Base-by-base conservation (phyloP, 2,797 vertebrate genomes). In the Rachycentron canadum region DNA sequence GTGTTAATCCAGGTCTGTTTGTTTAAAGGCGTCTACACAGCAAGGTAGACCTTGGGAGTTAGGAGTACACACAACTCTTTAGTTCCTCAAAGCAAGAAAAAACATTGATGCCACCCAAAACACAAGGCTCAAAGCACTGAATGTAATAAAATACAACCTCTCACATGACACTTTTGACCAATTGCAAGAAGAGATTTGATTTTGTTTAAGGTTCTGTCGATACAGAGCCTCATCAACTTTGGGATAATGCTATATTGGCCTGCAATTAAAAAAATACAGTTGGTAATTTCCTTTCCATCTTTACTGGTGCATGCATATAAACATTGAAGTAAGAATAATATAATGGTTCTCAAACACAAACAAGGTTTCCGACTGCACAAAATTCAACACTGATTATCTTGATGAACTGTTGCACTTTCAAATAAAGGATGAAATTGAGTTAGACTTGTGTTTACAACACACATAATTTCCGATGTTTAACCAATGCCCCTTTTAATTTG, bases 1-100 rank as follows among this genome's bases (percentile, higher is more conserved):
- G 38, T 79, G 50, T 83, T 64, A 85, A 79, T 76, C 67, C 60
- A 45, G 58, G 32, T 57, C 41, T 76, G 38, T 75, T 69, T 70
- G 66, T 74, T 68, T 57, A 66, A 85, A 67, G 49, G 53, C 0
- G 4, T 76, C 40, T 49, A 61, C 70, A 85, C 34, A 66, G 69
- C 43, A 76, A 56, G 41, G 41, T 61, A 66, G 52, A 52, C 16
- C 49, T 23, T 1, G 2, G 62, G 30, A 64, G 47, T 38, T 63
- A 23, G 41, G 19, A 70, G 62, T 34, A 52, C 40, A 52, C 49
- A 34, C 8, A 50, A 47, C n/a, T 49, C 26, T 56, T 73, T 16
- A 63, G 30, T 43, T 73, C 14, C 53, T 69, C 53, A 47, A 84
- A 74, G 56, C 34, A 70, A 56, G 10, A 81, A 66, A 67, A 38